These are phyloP conservation scores for Vicugna pacos DNA, from an alignment of 2,113 vertebrate genomes.

Conservation along the genomic window DNA sequence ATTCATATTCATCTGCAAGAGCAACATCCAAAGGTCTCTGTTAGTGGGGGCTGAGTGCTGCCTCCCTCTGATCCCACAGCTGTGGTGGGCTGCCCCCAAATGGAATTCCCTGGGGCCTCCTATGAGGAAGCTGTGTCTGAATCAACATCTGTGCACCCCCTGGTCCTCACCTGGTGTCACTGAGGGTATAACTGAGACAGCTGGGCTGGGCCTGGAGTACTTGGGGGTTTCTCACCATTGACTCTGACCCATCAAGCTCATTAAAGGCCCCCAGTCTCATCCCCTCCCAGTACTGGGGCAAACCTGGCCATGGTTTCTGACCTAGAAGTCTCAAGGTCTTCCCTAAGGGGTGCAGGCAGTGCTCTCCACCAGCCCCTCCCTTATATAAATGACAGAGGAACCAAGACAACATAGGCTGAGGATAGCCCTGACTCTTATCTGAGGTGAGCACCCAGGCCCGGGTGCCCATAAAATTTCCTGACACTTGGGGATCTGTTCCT, in stretches of 20 bases:
- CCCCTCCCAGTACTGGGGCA: too few species aligned
- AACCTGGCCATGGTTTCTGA: neutral
- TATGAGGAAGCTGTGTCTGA: neutral
- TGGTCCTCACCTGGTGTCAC: neutral
- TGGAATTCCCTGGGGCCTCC: neutral
- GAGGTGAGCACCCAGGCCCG: neutral
- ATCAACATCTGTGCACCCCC: neutral
- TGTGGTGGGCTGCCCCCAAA: neutral
- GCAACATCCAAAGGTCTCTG: slow-evolving; percentile 3
- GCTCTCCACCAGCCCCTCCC: too few species aligned
- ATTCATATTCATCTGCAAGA: slow-evolving; percentile 91
- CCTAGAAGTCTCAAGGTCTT: neutral
- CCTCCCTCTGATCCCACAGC: neutral
- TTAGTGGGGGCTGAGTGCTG: neutral
- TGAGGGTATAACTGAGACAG: neutral
- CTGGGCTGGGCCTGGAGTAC: neutral
- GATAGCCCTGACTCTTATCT: too few species aligned
- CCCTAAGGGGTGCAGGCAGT: neutral
- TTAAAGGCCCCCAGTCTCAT: neutral
- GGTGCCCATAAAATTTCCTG: too few species aligned
- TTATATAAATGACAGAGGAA: neutral
- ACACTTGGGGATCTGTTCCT: neutral
- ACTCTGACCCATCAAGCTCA: neutral
- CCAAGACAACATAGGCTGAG: neutral
- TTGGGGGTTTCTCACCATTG: fast-evolving